A percentile compares a stretch with the other conserved stretches of the same genome.
These are phyloP conservation scores for Lochmaea capreae DNA, from an alignment of 2,888 invertebrate genomes.

Conservation along the genomic window DNA sequence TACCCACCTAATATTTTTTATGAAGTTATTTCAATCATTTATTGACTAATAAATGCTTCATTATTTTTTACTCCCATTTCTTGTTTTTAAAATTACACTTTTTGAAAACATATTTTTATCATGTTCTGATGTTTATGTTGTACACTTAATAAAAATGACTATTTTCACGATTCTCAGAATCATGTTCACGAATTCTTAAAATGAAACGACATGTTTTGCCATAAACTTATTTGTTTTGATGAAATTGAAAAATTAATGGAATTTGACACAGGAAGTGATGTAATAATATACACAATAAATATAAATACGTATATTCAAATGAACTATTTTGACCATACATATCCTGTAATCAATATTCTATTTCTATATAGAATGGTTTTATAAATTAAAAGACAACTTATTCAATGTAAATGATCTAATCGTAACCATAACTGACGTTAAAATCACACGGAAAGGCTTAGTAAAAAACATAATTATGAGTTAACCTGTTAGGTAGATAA, in stretches of 20 bases:
- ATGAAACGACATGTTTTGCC: background rate
- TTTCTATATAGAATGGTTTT: background rate
- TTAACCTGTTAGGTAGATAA: constrained; percentile 5
- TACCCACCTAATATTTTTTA: background rate
- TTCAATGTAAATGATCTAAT: background rate
- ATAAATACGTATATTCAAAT: constrained; percentile 16
- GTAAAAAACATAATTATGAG: constrained; percentile 4
- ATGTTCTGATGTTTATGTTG: background rate
- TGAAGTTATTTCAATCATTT: background rate
- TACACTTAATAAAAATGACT: background rate
- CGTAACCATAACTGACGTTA: background rate
- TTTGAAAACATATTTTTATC: constrained; percentile 3
- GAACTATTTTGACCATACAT: constrained; percentile 13
- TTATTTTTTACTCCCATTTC: background rate
- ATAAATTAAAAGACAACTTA: background rate
- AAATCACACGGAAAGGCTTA: background rate
- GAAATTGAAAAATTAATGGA: constrained; percentile 5
- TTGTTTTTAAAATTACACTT: background rate
- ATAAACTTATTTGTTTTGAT: constrained; percentile 5
- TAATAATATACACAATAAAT: constrained; percentile 15
- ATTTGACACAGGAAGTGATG: constrained; percentile 18
- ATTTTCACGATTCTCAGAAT: background rate
- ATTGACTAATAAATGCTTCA: background rate
- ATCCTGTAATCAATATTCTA: background rate
- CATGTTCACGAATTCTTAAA: background rate